Evolutionary conservation across 1,140 invertebrate species (phyloP).

Genomic region (Polyergus mexicanus): DNA sequence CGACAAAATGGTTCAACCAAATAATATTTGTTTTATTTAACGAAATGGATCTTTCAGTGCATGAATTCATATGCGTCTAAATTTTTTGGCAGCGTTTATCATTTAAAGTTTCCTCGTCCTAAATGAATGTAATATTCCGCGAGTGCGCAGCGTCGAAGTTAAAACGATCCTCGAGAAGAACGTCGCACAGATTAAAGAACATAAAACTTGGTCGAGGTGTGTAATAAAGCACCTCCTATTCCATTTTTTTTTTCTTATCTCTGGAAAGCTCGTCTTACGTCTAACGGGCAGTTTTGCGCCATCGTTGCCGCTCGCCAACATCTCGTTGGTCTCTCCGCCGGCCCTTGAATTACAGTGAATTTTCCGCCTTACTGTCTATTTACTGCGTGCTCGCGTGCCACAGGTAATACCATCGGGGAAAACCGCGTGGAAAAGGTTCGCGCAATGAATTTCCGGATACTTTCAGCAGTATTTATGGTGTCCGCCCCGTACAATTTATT

Average conservation of each 20-base stretch:
- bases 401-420: constrained; percentile 24
- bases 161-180: constrained; percentile 71
- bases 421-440: constrained; percentile 30
- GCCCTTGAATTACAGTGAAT: constrained; percentile 57
- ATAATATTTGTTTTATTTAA: no score
- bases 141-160: constrained; percentile 60
- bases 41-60: no score
- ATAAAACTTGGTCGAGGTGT: constrained; percentile 74
- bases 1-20: no score
- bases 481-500: constrained; percentile 39
- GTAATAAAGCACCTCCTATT: constrained; percentile 56
- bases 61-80: neutral
- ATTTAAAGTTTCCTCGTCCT: constrained; percentile 19
- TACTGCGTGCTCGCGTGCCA: constrained; percentile 30
- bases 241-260: neutral
- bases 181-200: constrained; percentile 76
- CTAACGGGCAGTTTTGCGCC: constrained; percentile 47
- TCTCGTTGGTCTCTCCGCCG: constrained; percentile 13
- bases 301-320: neutral
- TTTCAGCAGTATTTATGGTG: constrained; percentile 35
- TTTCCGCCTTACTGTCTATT: constrained; percentile 55
- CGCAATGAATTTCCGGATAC: constrained; percentile 43
- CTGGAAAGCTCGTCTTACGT: constrained; percentile 59
- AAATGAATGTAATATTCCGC: constrained; percentile 66
- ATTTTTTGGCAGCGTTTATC: constrained; percentile 32